phyloP scores from a whole-genome alignment of 2,888 invertebrate species.

The Xiphydria camelus region DNA sequence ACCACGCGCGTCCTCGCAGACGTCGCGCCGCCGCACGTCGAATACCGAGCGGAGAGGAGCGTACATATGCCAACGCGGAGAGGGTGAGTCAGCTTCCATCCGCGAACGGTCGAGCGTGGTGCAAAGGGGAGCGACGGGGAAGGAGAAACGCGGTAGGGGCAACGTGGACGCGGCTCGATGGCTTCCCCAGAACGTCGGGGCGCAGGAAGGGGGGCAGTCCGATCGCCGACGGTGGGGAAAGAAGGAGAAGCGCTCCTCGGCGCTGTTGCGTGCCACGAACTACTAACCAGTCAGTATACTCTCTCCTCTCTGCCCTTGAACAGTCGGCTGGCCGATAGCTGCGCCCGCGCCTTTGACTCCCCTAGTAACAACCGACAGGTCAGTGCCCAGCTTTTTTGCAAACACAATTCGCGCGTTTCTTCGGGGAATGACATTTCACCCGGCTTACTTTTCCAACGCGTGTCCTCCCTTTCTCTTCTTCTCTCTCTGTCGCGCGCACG shows the following conservation, averaged over 20 bases:
- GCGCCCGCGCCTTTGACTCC: slow-evolving; percentile 13
- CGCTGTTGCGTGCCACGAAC: slow-evolving; percentile 14
- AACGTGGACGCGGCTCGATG: neutral
- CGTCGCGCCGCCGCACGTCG: neutral
- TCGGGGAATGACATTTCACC: too few relatives aligned
- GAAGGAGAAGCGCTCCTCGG: neutral
- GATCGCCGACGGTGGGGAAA: slow-evolving; percentile 1
- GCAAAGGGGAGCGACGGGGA: neutral
- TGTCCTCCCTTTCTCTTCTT: too few relatives aligned
- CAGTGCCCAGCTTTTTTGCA: slow-evolving; percentile 38
- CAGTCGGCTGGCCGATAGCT: slow-evolving; percentile 28
- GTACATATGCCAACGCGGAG: neutral
- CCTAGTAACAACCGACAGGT: slow-evolving; percentile 40
- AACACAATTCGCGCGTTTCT: too few relatives aligned
- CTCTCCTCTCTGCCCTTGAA: slow-evolving; percentile 37
- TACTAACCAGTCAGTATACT: slow-evolving; percentile 38
- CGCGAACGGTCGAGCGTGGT: neutral
- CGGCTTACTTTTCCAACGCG: too few relatives aligned
- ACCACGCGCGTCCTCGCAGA: too few relatives aligned
- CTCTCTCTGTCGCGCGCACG: too few relatives aligned
- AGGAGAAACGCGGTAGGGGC: neutral
- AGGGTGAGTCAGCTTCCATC: neutral
- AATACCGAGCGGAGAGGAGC: neutral
- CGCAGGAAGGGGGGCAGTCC: too few relatives aligned
- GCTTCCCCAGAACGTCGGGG: too few relatives aligned